phyloP scores from a whole-genome alignment of 35 echinoderm and acorn worm species.

The Heliocidaris tuberculata region DNA sequence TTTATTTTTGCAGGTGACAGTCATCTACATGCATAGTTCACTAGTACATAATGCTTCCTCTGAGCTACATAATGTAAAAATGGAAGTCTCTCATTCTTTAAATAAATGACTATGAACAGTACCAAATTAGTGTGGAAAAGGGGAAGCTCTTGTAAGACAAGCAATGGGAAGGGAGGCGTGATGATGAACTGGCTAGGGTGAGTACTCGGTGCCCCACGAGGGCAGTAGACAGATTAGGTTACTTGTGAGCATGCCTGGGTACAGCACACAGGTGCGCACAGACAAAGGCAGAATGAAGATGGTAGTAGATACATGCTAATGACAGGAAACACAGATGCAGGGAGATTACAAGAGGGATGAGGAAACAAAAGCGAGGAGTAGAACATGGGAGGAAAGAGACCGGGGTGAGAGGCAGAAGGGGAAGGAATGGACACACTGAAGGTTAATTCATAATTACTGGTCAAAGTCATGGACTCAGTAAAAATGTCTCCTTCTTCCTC shows the following conservation, averaged over 20 bases:
- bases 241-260: neutral
- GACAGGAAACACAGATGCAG: neutral
- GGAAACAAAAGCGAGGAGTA: neutral
- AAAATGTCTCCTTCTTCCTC: too few relatives aligned
- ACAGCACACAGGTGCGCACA: neutral
- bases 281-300: neutral
- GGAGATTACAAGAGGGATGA: neutral
- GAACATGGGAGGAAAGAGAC: neutral
- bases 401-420: neutral
- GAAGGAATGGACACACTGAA: neutral
- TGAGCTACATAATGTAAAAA: too few relatives aligned
- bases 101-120: too few relatives aligned
- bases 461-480: too few relatives aligned
- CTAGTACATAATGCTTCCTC: too few relatives aligned
- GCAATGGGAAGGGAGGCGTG: neutral
- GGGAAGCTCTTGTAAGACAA: neutral
- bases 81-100: too few relatives aligned
- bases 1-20: too few relatives aligned
- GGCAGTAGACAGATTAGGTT: neutral
- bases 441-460: too few relatives aligned
- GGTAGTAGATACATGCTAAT: slow-evolving; percentile 11
- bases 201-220: slow-evolving; percentile 13
- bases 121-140: neutral
- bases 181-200: slow-evolving; percentile 1
- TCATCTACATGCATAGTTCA: too few relatives aligned